Percentiles rank a stretch among this genome's conserved stretches.
These are phyloP conservation scores for Epinephelus moara DNA, from an alignment of 2,113 vertebrate genomes.

Conservation along the genomic window DNA sequence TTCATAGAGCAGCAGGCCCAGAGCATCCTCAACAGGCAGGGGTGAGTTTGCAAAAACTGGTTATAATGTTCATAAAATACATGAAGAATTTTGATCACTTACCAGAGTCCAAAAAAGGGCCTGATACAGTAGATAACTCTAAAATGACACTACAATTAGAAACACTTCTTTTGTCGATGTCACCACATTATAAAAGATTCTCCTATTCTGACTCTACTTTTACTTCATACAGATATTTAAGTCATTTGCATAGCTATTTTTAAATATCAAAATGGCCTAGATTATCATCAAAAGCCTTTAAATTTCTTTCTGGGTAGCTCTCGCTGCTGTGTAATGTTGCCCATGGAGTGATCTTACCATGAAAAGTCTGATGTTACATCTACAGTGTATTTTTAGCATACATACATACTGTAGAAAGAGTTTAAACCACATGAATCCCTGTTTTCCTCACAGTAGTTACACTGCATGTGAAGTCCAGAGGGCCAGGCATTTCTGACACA, in stretches of 20 bases:
- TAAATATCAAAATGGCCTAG: background rate
- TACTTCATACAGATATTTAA: background rate
- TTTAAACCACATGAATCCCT: background rate
- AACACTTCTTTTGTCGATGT: background rate
- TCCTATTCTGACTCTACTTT: background rate
- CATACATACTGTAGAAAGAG: background rate
- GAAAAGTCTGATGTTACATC: background rate
- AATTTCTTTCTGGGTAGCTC: background rate
- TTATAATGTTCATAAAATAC: background rate
- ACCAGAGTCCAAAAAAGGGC: background rate
- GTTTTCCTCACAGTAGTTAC: background rate
- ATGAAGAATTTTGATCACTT: background rate
- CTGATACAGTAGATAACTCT: background rate
- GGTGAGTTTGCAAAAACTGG: constrained; percentile 83
- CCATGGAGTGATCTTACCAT: background rate
- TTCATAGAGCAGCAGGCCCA: constrained; percentile 88
- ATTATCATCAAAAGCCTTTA: background rate
- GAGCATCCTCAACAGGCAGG: constrained; percentile 88
- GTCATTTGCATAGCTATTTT: background rate
- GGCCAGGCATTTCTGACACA: no score
- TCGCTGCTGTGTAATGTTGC: background rate
- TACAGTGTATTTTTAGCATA: constrained; percentile 1
- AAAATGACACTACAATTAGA: background rate
- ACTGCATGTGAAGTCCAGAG: background rate
- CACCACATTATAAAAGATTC: background rate